phyloP scores from a whole-genome alignment of 2,888 invertebrate species.

The Agapetus fuscipes region DNA sequence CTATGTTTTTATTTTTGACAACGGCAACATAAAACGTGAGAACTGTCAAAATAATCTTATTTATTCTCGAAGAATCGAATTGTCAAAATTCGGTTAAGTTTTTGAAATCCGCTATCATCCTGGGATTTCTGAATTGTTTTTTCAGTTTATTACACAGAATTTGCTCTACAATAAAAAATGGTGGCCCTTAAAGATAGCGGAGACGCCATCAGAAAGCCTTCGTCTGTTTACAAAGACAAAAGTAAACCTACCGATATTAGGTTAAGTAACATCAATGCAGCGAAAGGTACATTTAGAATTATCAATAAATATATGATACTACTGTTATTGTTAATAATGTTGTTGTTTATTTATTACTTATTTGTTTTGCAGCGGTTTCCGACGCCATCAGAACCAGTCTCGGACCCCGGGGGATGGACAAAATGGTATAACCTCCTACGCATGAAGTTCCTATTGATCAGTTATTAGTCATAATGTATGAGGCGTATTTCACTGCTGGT shows the following conservation, averaged over 20 bases:
- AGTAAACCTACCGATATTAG: constrained; percentile 92
- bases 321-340: background rate
- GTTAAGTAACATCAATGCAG: constrained; percentile 92
- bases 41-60: too few species aligned
- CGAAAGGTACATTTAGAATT: constrained; percentile 66
- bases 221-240: constrained; percentile 73
- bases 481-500: too few species aligned
- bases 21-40: too few species aligned
- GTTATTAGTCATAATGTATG: too few species aligned
- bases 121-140: constrained; percentile 1
- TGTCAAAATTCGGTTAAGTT: too few species aligned
- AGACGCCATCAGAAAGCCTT: constrained; percentile 23
- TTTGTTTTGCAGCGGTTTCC: constrained; percentile 72
- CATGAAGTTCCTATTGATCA: too few species aligned
- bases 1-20: too few species aligned
- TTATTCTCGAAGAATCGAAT: too few species aligned
- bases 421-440: constrained; percentile 75
- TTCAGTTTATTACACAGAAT: constrained; percentile 2
- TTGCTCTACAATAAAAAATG: too few species aligned
- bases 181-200: constrained; percentile 39
- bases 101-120: constrained; percentile 8
- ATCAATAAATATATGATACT: background rate
- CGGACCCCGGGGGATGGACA: constrained; percentile 99
- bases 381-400: constrained; percentile 98
- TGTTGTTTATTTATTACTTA: background rate